Evolutionary conservation across 2,888 invertebrate species (phyloP), one percentile per base, ranked within the genome.

Genomic region (Disparrhopalites patrizii): DNA sequence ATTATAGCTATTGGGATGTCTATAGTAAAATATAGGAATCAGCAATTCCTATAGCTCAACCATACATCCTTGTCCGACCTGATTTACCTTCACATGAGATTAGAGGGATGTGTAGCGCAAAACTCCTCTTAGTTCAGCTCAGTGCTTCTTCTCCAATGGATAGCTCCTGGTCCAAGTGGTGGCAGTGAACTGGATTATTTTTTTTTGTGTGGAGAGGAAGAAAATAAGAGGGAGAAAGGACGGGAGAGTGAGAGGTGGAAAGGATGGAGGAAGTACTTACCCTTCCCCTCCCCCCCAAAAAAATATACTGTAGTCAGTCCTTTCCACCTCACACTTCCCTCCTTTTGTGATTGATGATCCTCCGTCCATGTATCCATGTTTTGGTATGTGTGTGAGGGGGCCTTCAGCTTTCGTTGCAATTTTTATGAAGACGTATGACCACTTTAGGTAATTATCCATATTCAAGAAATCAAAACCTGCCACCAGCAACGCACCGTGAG

Each of bases 341-440:
- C 47, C 47, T 23, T 20, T 47, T 47, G 47, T 47, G 47, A 47
- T 47, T 47, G 47, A 47, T 47, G 47, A 47, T 47, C 47, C 47
- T 47, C 3, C 7, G 47, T 47, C 8, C 25, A 47, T 47, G 20
- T 47, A 47, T 47, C 20, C 47, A 47, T 47, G n/a, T 47, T 25
- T 25, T 47, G 20, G 25, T 47, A 25, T 47, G n/a, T 43, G 5
- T 43, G 36, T 36, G 36, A 31, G n/a, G 15, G 3, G 25, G 38
- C 56, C 36, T 56, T 56, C 38, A 38, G 27, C 27, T 58, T 38
- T 3, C 18, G 28, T 58, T 28, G 28, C 28, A 23, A 58, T 58
- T 58, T 43, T 58, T 58, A 43, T 56, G 33, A 56, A 56, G 56
- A 56, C 56, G 56, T 56, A 56, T 58, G 58, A 40, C 58, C 58